Percentiles rank a stretch among this genome's conserved stretches.
These are phyloP conservation scores for Sigmodon hispidus DNA, from an alignment of 2,113 vertebrate genomes.

Conservation along the genomic window DNA sequence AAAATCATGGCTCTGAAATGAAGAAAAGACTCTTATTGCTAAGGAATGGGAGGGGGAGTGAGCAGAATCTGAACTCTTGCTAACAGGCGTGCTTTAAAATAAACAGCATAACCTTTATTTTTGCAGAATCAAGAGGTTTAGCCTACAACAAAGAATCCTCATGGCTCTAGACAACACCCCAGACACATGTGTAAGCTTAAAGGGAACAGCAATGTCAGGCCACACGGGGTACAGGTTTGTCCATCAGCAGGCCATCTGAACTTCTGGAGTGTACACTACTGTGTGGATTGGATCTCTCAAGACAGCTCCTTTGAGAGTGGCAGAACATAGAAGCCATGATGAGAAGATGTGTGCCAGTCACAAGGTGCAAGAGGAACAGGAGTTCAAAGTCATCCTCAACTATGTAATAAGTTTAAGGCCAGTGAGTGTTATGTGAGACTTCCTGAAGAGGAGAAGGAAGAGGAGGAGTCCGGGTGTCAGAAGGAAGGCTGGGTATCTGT, in stretches of 20 bases:
- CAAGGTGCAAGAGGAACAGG: neutral
- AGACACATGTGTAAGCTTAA: neutral
- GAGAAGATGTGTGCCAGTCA: neutral
- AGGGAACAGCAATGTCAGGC: neutral
- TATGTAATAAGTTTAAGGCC: neutral
- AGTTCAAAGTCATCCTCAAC: neutral
- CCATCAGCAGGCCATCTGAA: neutral
- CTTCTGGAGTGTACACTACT: neutral
- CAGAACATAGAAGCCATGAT: neutral
- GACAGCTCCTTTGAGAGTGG: neutral
- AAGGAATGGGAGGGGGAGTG: slow-evolving; percentile 60
- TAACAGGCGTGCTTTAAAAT: slow-evolving; percentile 45
- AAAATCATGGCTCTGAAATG: slow-evolving; percentile 67
- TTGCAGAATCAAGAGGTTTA: neutral
- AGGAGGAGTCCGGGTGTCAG: neutral
- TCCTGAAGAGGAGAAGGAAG: neutral
- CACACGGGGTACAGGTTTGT: neutral
- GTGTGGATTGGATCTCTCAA: neutral
- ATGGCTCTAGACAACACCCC: neutral
- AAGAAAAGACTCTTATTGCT: slow-evolving; percentile 62
- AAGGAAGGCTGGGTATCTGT: neutral
- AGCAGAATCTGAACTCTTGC: slow-evolving; percentile 11
- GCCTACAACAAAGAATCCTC: neutral
- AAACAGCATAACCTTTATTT: neutral
- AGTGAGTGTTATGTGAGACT: neutral